These are phyloP conservation scores for Thoracochromis brauschi DNA, from an alignment of 2,113 vertebrate species.

Conservation along the genomic window DNA sequence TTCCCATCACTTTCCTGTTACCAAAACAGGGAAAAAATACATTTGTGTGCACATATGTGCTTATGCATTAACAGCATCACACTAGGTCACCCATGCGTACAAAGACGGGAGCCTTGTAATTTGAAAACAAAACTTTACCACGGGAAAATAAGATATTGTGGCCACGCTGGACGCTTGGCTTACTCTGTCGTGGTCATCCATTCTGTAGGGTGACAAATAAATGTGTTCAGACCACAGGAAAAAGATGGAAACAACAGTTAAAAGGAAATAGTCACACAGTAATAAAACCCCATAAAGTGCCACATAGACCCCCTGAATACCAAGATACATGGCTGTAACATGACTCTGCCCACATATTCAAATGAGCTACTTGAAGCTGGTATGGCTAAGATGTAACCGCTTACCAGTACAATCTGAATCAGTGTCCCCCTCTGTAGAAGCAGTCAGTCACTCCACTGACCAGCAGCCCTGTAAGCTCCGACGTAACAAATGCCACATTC, in stretches of 20 bases:
- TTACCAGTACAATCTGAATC: constrained; percentile 34
- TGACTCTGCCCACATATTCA: neutral
- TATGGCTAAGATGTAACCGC: neutral
- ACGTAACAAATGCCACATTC: constrained; percentile 11
- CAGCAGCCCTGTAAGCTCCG: neutral
- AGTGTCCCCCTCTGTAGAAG: neutral
- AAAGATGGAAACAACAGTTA: neutral
- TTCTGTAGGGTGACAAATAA: constrained; percentile 43
- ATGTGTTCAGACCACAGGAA: neutral
- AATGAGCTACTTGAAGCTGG: neutral
- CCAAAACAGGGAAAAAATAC: neutral
- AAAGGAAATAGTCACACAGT: neutral
- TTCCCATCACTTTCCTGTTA: constrained; percentile 64
- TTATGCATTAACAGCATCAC: neutral
- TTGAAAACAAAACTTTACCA: constrained; percentile 52
- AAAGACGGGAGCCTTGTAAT: neutral
- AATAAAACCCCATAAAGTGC: neutral
- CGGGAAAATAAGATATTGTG: constrained; percentile 72
- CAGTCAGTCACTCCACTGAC: constrained; percentile 22
- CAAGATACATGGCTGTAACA: neutral
- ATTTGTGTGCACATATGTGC: neutral
- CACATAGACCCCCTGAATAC: neutral
- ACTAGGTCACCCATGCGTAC: neutral
- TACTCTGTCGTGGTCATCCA: constrained; percentile 73
- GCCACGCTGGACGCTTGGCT: constrained; percentile 75